Evolutionary conservation across 2,888 invertebrate species (phyloP).

Genomic region (Aethes cnicana): DNA sequence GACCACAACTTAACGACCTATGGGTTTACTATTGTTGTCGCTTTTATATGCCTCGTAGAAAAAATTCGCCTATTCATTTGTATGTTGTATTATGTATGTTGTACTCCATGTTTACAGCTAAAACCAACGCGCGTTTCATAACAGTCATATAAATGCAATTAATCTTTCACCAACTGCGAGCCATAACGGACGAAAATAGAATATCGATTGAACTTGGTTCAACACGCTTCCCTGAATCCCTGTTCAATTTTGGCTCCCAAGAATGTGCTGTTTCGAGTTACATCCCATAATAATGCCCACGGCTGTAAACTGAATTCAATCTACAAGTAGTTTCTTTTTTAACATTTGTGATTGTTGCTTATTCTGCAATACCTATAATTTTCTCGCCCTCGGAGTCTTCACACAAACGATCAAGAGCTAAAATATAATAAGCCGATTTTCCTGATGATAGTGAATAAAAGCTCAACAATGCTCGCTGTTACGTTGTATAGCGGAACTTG

Average conservation of each 20-base stretch:
- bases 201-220: slow-evolving; percentile 18
- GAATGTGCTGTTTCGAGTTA: too few relatives aligned
- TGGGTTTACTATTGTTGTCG: slow-evolving; percentile 2
- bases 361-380: too few relatives aligned
- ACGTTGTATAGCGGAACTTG: slow-evolving; percentile 6
- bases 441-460: slow-evolving; percentile 2
- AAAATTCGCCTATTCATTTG: neutral
- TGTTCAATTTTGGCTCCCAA: too few relatives aligned
- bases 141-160: slow-evolving; percentile 10
- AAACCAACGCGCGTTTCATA: neutral
- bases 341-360: too few relatives aligned
- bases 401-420: neutral
- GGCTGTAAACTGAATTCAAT: too few relatives aligned
- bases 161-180: slow-evolving; percentile 7
- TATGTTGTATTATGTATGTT: too few relatives aligned
- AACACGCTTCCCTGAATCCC: neutral
- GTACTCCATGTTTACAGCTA: slow-evolving; percentile 8
- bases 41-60: neutral
- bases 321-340: too few relatives aligned
- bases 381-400: too few relatives aligned
- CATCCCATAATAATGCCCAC: too few relatives aligned
- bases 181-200: slow-evolving; percentile 13
- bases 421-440: slow-evolving; percentile 2
- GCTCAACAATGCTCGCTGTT: neutral
- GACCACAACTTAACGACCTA: slow-evolving; percentile 3